A percentile compares a stretch with the other conserved stretches of the same genome.
Conservation (phyloP, 2,888 invertebrate genomes). For the Xestobium rufovillosum region DNA sequence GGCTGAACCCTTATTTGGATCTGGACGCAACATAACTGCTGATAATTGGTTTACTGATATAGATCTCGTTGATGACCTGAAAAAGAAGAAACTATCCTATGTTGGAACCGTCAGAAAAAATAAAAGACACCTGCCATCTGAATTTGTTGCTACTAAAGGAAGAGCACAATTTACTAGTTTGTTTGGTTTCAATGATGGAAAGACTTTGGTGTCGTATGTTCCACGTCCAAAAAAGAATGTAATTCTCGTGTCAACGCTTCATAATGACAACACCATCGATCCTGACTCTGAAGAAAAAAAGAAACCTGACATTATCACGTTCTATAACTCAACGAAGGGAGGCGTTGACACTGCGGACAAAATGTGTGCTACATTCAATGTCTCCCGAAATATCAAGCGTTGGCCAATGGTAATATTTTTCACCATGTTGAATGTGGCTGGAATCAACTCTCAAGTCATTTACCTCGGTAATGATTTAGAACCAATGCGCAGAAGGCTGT, state of each 20-base stretch:
- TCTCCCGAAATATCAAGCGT: constrained; percentile 15
- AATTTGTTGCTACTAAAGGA: constrained; percentile 1
- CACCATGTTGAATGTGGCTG: constrained; percentile 16
- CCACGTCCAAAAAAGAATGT: constrained; percentile 26
- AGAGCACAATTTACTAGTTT: constrained; percentile 3
- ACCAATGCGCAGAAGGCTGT: background rate
- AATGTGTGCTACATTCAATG: constrained; percentile 20
- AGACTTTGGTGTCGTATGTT: constrained; percentile 21
- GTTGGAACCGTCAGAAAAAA: constrained; percentile 21
- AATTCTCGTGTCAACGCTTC: constrained; percentile 22
- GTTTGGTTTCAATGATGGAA: constrained; percentile 6
- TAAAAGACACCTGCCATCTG: constrained; percentile 17
- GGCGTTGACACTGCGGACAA: constrained; percentile 18
- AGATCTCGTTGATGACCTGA: constrained; percentile 16
- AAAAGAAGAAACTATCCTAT: constrained; percentile 16
- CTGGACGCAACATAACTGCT: constrained; percentile 19
- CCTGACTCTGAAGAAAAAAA: constrained; percentile 14
- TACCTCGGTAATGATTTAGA: constrained; percentile 15
- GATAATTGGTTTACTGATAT: constrained; percentile 21
- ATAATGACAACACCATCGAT: constrained; percentile 10
- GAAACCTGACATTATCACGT: constrained; percentile 17
- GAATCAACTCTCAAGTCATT: constrained; percentile 20
- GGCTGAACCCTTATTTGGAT: constrained; percentile 16
- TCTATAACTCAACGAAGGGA: constrained; percentile 17
- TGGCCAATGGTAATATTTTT: constrained; percentile 22